Percentiles rank a stretch among this genome's conserved stretches.
Conservation (phyloP, 2,888 invertebrate genomes). For the Clusia tigrina region DNA sequence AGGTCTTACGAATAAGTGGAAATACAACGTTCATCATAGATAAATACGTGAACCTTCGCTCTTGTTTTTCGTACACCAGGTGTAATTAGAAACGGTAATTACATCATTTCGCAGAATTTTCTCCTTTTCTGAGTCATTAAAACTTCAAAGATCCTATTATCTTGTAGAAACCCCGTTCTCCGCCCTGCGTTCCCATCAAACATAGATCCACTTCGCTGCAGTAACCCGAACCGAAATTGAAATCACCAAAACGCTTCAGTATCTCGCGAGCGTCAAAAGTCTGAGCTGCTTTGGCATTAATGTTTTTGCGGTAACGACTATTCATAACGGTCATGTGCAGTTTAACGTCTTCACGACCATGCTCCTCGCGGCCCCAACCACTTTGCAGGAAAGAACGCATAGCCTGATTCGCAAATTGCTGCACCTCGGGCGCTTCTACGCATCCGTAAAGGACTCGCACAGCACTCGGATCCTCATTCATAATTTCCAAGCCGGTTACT, state of each 20-base stretch:
- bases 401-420: slow-evolving; percentile 72
- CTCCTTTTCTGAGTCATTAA: too few species aligned
- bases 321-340: slow-evolving; percentile 91
- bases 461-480: slow-evolving; percentile 91
- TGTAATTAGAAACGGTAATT: too few species aligned
- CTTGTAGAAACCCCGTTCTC: slow-evolving; percentile 48
- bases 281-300: too few species aligned
- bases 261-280: slow-evolving; percentile 76
- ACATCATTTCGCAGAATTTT: too few species aligned
- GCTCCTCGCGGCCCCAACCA: slow-evolving; percentile 67
- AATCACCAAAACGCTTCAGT: slow-evolving; percentile 73
- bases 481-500: slow-evolving; percentile 81
- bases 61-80: too few species aligned
- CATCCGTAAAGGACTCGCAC: slow-evolving; percentile 83
- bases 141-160: slow-evolving; percentile 46
- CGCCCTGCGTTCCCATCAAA: slow-evolving; percentile 52
- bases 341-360: slow-evolving; percentile 71
- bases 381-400: slow-evolving; percentile 69
- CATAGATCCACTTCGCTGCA: slow-evolving; percentile 78
- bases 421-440: slow-evolving; percentile 69
- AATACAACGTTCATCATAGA: too few species aligned
- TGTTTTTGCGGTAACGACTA: slow-evolving; percentile 67
- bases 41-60: too few species aligned
- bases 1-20: too few species aligned
- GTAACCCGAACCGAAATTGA: slow-evolving; percentile 74